phyloP scores from a whole-genome alignment of 1,140 invertebrate genomes.

The Eumaeus atala region DNA sequence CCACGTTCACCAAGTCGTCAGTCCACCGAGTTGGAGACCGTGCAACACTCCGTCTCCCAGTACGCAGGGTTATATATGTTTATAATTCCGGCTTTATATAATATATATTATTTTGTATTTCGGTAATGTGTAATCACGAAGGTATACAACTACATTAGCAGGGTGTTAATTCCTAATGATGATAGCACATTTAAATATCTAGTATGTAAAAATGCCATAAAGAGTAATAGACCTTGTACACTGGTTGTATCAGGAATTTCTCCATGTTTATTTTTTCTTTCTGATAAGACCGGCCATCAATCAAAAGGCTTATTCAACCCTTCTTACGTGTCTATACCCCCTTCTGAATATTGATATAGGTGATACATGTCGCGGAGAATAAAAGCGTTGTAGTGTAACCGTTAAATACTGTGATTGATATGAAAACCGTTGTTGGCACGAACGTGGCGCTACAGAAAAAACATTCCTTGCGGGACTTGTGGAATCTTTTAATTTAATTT shows the following conservation, averaged over 20 bases:
- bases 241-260: too few relatives aligned
- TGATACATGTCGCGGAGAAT: background rate
- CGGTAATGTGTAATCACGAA: too few relatives aligned
- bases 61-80: too few relatives aligned
- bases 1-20: too few relatives aligned
- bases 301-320: conserved; percentile 3
- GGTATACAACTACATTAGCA: too few relatives aligned
- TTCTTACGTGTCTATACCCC: background rate
- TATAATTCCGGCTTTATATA: too few relatives aligned
- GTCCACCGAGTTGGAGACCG: too few relatives aligned
- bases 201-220: background rate
- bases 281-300: conserved; percentile 1
- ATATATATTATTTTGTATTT: too few relatives aligned
- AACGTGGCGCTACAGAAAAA: background rate
- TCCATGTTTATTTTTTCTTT: conserved; percentile 1
- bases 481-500: too few relatives aligned
- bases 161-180: background rate
- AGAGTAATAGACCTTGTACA: too few relatives aligned
- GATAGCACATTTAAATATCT: background rate
- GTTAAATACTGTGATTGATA: conserved; percentile 2
- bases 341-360: conserved; percentile 7
- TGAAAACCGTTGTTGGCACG: background rate
- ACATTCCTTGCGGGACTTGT: too few relatives aligned
- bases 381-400: conserved; percentile 5
- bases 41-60: too few relatives aligned